These are phyloP conservation scores for Catharus minimus DNA, from an alignment of 2,113 vertebrate genomes.

Conservation along the genomic window DNA sequence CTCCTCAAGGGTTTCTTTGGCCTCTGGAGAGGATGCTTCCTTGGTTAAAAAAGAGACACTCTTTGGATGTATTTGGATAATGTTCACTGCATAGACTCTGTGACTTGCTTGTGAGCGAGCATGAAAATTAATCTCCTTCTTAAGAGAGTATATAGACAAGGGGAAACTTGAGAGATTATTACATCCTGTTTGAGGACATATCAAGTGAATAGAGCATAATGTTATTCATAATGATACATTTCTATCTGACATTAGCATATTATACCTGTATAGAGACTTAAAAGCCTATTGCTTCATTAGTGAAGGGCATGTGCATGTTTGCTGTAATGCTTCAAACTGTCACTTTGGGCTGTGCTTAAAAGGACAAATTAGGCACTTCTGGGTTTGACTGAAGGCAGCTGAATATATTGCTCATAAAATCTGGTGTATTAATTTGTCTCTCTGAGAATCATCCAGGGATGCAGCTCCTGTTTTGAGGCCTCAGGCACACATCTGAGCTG, in stretches of 20 bases:
- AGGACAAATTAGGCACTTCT: not conserved
- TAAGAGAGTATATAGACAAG: conserved; percentile 42
- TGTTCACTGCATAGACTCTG: not conserved
- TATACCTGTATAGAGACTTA: conserved; percentile 9
- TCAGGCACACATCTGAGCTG: not conserved
- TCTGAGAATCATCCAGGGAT: not conserved
- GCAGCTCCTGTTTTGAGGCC: not conserved
- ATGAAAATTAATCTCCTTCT: conserved; percentile 36
- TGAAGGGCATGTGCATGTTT: not conserved
- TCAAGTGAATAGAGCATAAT: conserved; percentile 24
- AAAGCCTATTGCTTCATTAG: not conserved
- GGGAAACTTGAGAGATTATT: conserved; percentile 30
- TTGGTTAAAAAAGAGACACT: not conserved
- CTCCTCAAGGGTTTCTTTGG: not conserved
- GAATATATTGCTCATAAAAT: not conserved
- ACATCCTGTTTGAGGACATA: conserved; percentile 4
- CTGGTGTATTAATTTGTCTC: not conserved
- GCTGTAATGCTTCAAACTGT: not conserved
- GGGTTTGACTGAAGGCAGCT: not conserved
- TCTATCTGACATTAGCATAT: conserved; percentile 1
- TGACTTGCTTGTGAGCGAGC: conserved; percentile 39
- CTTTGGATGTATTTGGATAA: not conserved
- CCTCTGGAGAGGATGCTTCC: not conserved
- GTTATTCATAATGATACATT: conserved; percentile 4
- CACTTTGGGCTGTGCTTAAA: not conserved